Conservation (phyloP, 2,113 vertebrate species). For the Cynoglossus semilaevis region DNA sequence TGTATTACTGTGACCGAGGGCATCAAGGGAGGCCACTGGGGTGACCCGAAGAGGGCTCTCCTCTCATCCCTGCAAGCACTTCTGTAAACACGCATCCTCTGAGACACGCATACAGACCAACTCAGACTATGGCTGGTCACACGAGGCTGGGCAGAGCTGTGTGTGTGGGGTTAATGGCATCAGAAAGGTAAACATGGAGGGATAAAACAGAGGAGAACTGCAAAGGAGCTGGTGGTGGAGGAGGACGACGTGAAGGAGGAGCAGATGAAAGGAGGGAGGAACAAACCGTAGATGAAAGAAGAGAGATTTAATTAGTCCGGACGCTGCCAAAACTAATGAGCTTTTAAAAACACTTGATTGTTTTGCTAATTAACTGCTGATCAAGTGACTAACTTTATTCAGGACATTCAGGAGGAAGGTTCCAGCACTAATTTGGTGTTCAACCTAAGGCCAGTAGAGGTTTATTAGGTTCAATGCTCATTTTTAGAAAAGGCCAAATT, state of each 20-base stretch:
- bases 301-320: slow-evolving; percentile 64
- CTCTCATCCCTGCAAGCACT: slow-evolving; percentile 74
- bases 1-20: slow-evolving; percentile 66
- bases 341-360: slow-evolving; percentile 61
- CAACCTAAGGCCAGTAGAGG: slow-evolving; percentile 44
- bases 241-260: slow-evolving; percentile 51
- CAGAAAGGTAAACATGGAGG: slow-evolving; percentile 61
- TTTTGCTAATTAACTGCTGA: slow-evolving; percentile 73
- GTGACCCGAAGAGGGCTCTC: slow-evolving; percentile 72
- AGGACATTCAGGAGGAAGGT: slow-evolving; percentile 40
- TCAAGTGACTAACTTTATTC: slow-evolving; percentile 70
- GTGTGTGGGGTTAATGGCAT: slow-evolving; percentile 67
- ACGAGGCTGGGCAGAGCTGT: slow-evolving; percentile 63
- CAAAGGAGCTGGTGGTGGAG: slow-evolving; percentile 37
- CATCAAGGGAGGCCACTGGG: slow-evolving; percentile 25
- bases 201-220: slow-evolving; percentile 55
- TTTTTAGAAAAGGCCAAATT: slow-evolving; percentile 34
- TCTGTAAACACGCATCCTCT: slow-evolving; percentile 67
- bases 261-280: slow-evolving; percentile 40
- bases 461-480: slow-evolving; percentile 48
- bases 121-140: slow-evolving; percentile 50
- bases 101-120: slow-evolving; percentile 40
- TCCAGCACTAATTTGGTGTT: slow-evolving; percentile 54
- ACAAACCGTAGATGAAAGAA: slow-evolving; percentile 56
- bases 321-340: slow-evolving; percentile 60